Conservation (phyloP, 2,797 vertebrate species). For the Spinus pinus region DNA sequence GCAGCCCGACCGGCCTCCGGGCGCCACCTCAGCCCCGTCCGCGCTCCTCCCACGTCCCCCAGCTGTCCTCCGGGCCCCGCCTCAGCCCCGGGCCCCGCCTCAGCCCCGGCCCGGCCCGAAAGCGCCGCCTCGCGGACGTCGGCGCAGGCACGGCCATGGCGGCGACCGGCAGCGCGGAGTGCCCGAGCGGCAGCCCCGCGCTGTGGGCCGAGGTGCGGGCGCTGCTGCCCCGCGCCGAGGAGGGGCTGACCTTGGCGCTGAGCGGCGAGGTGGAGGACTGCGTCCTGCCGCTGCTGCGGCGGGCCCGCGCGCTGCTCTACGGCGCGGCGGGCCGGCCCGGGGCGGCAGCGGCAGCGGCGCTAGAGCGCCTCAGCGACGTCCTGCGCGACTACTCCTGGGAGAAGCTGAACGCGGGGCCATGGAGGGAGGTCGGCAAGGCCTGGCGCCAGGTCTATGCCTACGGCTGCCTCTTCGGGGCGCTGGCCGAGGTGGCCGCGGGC, state of each 20-base stretch:
- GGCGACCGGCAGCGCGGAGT: background rate
- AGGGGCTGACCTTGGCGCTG: background rate
- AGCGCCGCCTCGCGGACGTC: background rate
- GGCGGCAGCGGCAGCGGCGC: background rate
- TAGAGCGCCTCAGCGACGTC: constrained; percentile 72
- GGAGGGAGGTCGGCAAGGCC: constrained; percentile 85
- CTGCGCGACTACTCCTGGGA: constrained; percentile 89
- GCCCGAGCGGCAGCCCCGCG: fast-evolving
- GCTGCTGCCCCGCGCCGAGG: background rate
- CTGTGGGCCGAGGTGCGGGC: background rate
- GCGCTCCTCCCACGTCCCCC: too few relatives aligned
- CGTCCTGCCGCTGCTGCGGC: constrained; percentile 69
- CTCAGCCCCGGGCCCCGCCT: too few relatives aligned
- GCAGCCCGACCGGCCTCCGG: background rate
- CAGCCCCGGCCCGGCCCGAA: too few relatives aligned
- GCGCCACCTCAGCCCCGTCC: background rate
- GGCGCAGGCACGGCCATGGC: background rate
- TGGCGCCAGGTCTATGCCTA: constrained; percentile 88
- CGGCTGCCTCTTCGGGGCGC: constrained; percentile 86
- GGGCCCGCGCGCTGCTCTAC: constrained; percentile 75
- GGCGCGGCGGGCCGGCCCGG: background rate
- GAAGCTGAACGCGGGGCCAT: constrained; percentile 85
- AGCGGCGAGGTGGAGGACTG: constrained; percentile 71
- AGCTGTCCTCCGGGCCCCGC: too few relatives aligned
- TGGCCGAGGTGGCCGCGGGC: constrained; percentile 63